phyloP scores from a whole-genome alignment of 2,888 invertebrate genomes.

The Trichogramma evanescens region DNA sequence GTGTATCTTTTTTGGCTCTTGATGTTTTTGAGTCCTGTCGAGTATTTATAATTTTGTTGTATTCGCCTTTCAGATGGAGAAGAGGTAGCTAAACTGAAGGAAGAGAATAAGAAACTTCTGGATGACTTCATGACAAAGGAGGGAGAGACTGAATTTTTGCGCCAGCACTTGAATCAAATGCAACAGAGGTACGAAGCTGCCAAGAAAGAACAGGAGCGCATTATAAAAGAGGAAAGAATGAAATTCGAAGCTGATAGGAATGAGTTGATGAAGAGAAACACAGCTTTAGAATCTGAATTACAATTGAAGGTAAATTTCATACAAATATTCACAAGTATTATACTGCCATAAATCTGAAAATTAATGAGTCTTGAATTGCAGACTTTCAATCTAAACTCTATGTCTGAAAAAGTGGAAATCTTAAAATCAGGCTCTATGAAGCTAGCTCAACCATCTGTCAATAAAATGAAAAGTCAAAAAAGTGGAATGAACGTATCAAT shows the following conservation, averaged over 20 bases:
- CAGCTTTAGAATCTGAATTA: constrained; percentile 35
- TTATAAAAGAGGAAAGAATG: constrained; percentile 35
- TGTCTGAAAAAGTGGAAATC: constrained; percentile 36
- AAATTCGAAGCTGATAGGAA: constrained; percentile 31
- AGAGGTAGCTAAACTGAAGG: constrained; percentile 29
- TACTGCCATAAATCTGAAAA: not conserved
- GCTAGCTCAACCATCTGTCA: constrained; percentile 34
- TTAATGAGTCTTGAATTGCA: constrained; percentile 20
- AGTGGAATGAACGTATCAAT: constrained; percentile 25
- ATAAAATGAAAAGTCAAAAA: constrained; percentile 23
- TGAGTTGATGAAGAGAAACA: constrained; percentile 34
- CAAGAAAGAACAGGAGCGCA: constrained; percentile 30
- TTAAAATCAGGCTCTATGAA: constrained; percentile 34
- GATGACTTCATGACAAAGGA: constrained; percentile 37
- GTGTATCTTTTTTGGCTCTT: not conserved
- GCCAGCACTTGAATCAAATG: constrained; percentile 34
- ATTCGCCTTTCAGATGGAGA: constrained; percentile 15
- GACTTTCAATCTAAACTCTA: constrained; percentile 32
- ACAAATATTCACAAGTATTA: not conserved
- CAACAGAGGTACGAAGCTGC: constrained; percentile 33
- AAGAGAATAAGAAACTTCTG: constrained; percentile 35
- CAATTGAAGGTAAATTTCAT: constrained; percentile 34
- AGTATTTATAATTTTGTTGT: not conserved
- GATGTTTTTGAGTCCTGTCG: not conserved
- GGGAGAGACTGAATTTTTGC: constrained; percentile 36